Evolutionary conservation across 1,140 invertebrate genomes (phyloP).

Genomic region (Littorina saxatilis): DNA sequence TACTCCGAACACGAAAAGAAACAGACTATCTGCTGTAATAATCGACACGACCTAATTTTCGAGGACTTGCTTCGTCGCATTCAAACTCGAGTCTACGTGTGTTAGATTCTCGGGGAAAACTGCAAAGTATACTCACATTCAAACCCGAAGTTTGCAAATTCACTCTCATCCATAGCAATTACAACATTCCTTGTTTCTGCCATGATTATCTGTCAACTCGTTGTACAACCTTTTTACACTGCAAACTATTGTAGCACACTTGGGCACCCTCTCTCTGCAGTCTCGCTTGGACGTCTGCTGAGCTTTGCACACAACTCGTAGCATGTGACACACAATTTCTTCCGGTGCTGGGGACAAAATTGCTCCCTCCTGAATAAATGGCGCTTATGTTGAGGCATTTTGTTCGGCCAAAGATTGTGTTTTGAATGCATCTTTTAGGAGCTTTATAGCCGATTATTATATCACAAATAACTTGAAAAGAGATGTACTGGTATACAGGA

Average conservation of each 20-base stretch:
- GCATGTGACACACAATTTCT: background rate
- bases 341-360: background rate
- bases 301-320: background rate
- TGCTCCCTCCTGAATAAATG: background rate
- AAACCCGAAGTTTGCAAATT: slow-evolving; percentile 56
- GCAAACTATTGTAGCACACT: background rate
- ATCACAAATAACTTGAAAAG: background rate
- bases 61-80: too few species aligned
- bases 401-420: background rate
- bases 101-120: too few species aligned
- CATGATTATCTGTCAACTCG: background rate
- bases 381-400: background rate
- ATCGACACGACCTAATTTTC: too few species aligned
- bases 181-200: slow-evolving; percentile 49
- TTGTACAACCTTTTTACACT: background rate
- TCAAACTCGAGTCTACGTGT: too few species aligned
- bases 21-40: too few species aligned
- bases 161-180: slow-evolving; percentile 62
- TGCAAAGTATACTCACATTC: slow-evolving; percentile 65
- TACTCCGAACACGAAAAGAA: too few species aligned
- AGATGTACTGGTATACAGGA: too few species aligned
- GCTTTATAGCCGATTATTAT: background rate
- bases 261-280: background rate
- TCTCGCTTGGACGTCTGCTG: background rate
- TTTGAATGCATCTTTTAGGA: background rate